A percentile compares a stretch with the other conserved stretches of the same genome.
These are phyloP conservation scores for Pollenia amentaria DNA, from an alignment of 2,888 invertebrate genomes.

Conservation along the genomic window DNA sequence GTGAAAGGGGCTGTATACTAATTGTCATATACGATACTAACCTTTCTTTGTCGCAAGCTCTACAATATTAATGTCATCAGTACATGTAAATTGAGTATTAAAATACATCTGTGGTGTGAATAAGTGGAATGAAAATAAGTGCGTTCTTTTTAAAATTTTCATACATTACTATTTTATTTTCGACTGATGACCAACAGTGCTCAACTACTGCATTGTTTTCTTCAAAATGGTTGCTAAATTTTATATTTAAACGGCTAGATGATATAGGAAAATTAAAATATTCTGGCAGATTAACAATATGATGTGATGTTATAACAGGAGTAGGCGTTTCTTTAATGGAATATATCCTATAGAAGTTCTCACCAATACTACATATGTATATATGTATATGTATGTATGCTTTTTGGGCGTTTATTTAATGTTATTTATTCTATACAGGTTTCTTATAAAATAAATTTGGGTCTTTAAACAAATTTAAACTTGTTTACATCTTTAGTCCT, in stretches of 20 bases:
- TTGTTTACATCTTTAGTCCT: too few species aligned
- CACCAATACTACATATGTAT: neutral
- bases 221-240: neutral
- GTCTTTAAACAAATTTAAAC: too few species aligned
- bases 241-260: neutral
- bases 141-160: neutral
- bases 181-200: neutral
- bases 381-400: too few species aligned
- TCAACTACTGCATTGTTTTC: slow-evolving; percentile 1
- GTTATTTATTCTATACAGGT: too few species aligned
- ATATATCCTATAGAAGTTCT: neutral
- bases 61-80: neutral
- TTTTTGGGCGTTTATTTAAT: too few species aligned
- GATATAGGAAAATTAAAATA: neutral
- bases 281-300: neutral
- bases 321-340: neutral
- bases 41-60: neutral
- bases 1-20: too few species aligned
- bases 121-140: neutral
- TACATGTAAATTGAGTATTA: neutral
- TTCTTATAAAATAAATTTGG: too few species aligned
- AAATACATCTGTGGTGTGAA: slow-evolving; percentile 1
- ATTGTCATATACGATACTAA: too few species aligned
- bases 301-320: neutral
- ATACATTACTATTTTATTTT: neutral